A percentile compares a stretch with the other conserved stretches of the same genome.
phyloP scores from a whole-genome alignment of 2,113 vertebrate genomes.

The Puffinus mauretanicus region DNA sequence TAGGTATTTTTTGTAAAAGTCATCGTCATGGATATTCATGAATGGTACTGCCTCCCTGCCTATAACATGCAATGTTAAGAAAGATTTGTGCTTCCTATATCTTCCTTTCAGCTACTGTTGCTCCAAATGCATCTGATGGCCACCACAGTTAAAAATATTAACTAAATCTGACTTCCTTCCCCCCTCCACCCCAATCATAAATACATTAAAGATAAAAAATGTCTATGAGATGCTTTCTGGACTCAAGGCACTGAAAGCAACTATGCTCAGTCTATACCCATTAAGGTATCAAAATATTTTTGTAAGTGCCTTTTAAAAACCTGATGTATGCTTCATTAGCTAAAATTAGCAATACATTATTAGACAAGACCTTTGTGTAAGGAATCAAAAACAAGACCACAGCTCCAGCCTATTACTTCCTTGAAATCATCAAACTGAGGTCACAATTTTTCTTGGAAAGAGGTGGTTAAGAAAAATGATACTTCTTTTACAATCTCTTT shows the following conservation, averaged over 20 bases:
- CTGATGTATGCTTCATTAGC: neutral
- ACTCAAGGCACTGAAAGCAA: neutral
- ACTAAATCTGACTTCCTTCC: neutral
- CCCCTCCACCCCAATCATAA: neutral
- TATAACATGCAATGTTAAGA: neutral
- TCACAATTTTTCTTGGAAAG: neutral
- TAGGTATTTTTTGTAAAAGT: neutral
- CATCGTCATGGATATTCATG: accelerated
- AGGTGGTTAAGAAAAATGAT: neutral
- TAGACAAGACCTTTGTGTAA: neutral
- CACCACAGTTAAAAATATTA: neutral
- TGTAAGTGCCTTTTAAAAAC: neutral
- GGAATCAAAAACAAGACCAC: neutral
- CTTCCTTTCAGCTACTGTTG: neutral
- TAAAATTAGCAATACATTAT: neutral
- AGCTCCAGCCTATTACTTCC: neutral
- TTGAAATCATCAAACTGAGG: neutral
- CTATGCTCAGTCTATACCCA: neutral
- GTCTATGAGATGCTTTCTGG: neutral
- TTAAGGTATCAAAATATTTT: neutral
- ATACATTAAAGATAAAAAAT: neutral
- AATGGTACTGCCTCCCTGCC: neutral
- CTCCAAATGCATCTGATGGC: neutral
- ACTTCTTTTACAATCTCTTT: neutral
- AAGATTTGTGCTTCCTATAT: neutral